These are phyloP conservation scores for Thymelicus sylvestris DNA, from an alignment of 2,888 invertebrate species.

Conservation along the genomic window DNA sequence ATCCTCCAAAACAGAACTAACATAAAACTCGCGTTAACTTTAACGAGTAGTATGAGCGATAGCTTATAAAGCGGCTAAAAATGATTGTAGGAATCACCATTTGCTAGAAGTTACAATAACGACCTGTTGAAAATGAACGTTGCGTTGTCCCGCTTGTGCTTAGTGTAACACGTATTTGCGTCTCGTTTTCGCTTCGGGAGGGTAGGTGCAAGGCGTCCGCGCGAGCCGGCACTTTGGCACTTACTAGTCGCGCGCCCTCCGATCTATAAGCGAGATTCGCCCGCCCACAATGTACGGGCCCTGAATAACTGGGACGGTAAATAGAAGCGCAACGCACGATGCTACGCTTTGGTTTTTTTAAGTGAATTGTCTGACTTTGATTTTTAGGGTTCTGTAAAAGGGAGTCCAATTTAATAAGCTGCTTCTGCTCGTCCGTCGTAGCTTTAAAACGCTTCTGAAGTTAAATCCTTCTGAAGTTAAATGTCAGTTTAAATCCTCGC, in stretches of 20 bases:
- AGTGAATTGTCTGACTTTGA: slow-evolving; percentile 13
- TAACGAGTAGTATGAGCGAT: slow-evolving; percentile 21
- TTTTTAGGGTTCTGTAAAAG: background rate
- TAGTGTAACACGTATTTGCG: slow-evolving; percentile 56
- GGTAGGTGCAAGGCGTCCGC: slow-evolving; percentile 67
- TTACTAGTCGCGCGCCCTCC: slow-evolving; percentile 70
- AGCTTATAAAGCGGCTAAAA: slow-evolving; percentile 27
- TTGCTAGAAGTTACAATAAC: slow-evolving; percentile 78
- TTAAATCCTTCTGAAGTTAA: too few relatives aligned
- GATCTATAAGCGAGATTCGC: slow-evolving; percentile 75
- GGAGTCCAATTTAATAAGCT: too few relatives aligned
- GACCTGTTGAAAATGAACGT: slow-evolving; percentile 79
- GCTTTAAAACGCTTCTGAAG: too few relatives aligned
- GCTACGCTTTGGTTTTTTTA: slow-evolving; percentile 20
- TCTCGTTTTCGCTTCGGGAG: slow-evolving; percentile 58
- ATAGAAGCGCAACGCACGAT: slow-evolving; percentile 70
- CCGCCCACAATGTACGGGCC: slow-evolving; percentile 64
- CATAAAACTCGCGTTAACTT: slow-evolving; percentile 28
- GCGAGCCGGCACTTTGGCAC: slow-evolving; percentile 70
- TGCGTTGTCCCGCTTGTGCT: slow-evolving; percentile 67
- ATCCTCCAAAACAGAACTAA: slow-evolving; percentile 12
- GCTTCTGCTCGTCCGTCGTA: too few relatives aligned
- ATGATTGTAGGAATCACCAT: slow-evolving; percentile 66
- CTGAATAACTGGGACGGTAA: slow-evolving; percentile 77
- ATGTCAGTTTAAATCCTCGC: too few relatives aligned